phyloP scores from a whole-genome alignment of 2,888 invertebrate species.

The Hydriomena furcata region DNA sequence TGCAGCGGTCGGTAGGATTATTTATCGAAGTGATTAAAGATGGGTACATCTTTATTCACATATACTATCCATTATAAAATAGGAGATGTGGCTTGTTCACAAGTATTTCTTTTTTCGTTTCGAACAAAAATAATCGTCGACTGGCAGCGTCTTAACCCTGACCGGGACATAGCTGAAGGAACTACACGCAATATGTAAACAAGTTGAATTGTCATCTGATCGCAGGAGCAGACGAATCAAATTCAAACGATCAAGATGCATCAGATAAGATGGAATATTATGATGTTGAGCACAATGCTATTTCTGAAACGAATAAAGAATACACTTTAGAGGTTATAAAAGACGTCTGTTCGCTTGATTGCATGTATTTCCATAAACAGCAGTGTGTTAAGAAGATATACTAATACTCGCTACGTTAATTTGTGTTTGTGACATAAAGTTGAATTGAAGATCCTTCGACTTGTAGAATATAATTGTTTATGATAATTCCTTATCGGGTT shows the following conservation, averaged over 20 bases:
- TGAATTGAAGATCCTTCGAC: too few relatives aligned
- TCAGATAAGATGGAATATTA: slow-evolving; percentile 56
- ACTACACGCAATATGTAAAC: slow-evolving; percentile 49
- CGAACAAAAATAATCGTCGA: too few relatives aligned
- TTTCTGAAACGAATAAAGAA: slow-evolving; percentile 57
- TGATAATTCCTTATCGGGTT: too few relatives aligned
- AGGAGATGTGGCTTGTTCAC: too few relatives aligned
- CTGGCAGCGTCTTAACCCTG: too few relatives aligned
- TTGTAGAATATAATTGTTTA: too few relatives aligned
- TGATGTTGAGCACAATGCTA: slow-evolving; percentile 56
- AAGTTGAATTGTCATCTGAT: slow-evolving; percentile 56
- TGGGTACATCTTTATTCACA: too few relatives aligned
- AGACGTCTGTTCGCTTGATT: slow-evolving; percentile 67
- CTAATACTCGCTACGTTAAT: neutral
- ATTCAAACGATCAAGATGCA: slow-evolving; percentile 46
- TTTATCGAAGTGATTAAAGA: too few relatives aligned
- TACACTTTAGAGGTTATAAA: slow-evolving; percentile 65
- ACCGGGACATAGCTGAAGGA: slow-evolving; percentile 50
- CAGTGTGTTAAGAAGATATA: slow-evolving; percentile 1
- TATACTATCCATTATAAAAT: too few relatives aligned
- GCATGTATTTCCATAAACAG: slow-evolving; percentile 49
- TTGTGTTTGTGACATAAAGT: neutral
- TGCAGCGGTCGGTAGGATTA: too few relatives aligned
- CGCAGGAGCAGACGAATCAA: slow-evolving; percentile 51
- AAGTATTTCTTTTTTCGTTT: too few relatives aligned